Evolutionary conservation across 92 coral and sea anemone genomes (phyloP).

Genomic region (Palythoa caribaeorum): DNA sequence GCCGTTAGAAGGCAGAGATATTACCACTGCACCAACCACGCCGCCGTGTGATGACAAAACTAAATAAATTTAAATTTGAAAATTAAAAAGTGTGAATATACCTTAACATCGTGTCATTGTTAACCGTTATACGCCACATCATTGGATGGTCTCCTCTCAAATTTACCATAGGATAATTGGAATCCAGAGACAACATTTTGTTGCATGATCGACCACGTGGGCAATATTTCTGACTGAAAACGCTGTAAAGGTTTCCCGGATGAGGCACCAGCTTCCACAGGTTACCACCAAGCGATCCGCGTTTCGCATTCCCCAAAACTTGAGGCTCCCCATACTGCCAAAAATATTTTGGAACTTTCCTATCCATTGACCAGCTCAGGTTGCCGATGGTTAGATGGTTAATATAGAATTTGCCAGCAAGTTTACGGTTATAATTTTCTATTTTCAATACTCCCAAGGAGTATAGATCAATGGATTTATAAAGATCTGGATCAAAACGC

Average conservation of each 20-base stretch:
- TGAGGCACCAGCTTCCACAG: constrained; percentile 65
- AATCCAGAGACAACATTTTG: constrained; percentile 21
- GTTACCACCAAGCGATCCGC: neutral
- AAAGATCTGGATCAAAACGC: constrained; percentile 60
- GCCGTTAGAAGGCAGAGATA: no score
- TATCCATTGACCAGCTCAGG: constrained; percentile 29
- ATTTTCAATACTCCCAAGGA: constrained; percentile 35
- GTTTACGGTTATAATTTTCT: constrained; percentile 47
- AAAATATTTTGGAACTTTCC: constrained; percentile 11
- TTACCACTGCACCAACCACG: no score
- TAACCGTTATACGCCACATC: constrained; percentile 10
- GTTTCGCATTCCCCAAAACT: neutral
- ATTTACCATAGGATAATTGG: constrained; percentile 4
- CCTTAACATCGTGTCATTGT: neutral
- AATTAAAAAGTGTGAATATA: neutral
- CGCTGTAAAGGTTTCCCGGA: constrained; percentile 53
- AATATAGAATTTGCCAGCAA: constrained; percentile 42
- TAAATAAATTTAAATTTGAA: no score
- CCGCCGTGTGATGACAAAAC: no score
- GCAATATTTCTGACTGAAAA: constrained; percentile 51
- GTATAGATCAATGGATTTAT: constrained; percentile 51
- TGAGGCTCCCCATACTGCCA: constrained; percentile 23
- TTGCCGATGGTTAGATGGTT: neutral
- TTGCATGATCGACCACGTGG: neutral
- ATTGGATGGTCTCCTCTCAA: neutral